Evolutionary conservation across 2,113 vertebrate genomes (phyloP).

Genomic region (Psittacara wagleri): DNA sequence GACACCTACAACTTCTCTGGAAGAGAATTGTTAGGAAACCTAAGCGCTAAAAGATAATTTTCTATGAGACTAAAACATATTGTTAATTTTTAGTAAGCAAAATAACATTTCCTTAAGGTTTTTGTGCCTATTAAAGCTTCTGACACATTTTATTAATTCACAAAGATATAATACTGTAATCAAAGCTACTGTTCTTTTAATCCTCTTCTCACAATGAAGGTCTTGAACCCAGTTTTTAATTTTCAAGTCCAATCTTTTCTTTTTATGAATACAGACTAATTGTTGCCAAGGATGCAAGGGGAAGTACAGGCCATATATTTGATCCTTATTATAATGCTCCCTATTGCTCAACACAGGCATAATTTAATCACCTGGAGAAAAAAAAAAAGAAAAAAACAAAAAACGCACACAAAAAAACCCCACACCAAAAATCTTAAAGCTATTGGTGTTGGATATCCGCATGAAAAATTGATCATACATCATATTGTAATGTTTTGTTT

Average conservation of each 20-base stretch:
- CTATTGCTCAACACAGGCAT: neutral
- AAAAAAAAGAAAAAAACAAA: neutral
- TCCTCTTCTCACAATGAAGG: neutral
- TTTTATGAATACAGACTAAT: neutral
- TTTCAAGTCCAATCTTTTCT: neutral
- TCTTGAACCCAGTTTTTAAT: neutral
- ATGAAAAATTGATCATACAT: neutral
- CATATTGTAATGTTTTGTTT: neutral
- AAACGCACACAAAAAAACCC: neutral
- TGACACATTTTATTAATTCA: neutral
- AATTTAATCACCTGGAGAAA: neutral
- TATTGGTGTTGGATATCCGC: neutral
- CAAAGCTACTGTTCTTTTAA: neutral
- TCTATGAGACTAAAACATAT: neutral
- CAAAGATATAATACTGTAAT: neutral
- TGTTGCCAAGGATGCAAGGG: neutral
- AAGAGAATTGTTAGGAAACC: neutral
- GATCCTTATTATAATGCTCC: neutral
- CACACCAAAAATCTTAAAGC: neutral
- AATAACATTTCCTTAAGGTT: neutral
- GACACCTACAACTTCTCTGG: neutral
- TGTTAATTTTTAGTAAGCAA: neutral
- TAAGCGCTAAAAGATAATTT: neutral
- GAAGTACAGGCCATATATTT: neutral
- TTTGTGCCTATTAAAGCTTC: neutral